Base-by-base conservation (phyloP, 2,888 invertebrate species). In the Phengaris alcon region DNA sequence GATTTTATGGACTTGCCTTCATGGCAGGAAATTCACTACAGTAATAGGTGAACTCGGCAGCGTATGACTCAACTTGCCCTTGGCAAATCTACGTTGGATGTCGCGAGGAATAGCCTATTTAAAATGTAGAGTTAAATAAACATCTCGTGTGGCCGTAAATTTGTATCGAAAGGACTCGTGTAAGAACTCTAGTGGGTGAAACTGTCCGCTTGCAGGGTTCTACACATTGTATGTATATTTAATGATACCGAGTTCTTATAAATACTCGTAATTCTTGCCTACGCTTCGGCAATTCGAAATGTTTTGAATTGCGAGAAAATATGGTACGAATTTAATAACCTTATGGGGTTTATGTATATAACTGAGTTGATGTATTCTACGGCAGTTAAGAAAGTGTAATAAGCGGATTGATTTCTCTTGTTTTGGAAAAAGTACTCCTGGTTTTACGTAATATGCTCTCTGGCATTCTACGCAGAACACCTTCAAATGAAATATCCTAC, bases 221-320 rank as follows among this genome's bases (percentile, higher is more conserved):
- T 76, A 76, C 77, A 77, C 73, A 79, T 78, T 79, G 78, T 77
- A 75, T 78, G 79, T 76, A 77, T 76, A 77, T 78, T 81, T 79
- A 77, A 79, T 77, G 76, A 74, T 74, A 75, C 68, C 69, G 10
- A 68, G 74, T 69, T 74, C 73, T 75, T 75, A 68, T 76, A 35
- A 35, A 35, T 35, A 48, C 48, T 48, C 8, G 48, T 6, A 72
- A 75, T 64, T 75, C 78, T 75, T 64, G 74, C 74, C 77, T 77
- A 77, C 77, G 70, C 73, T 76, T 70, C 73, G 55, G 44, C 59
- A n/a, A 78, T 78, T 78, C 76, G 75, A 77, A 77, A 77, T 75
- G 73, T 75, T 75, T 75, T 78, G 70, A 22, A 51, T 72, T 54
- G 72, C 52, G 54, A 51, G 22, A 5, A 8, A 64, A 22, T 72